Conservation (phyloP, 1,140 invertebrate genomes). For the Ceratosolen fusciceps region DNA sequence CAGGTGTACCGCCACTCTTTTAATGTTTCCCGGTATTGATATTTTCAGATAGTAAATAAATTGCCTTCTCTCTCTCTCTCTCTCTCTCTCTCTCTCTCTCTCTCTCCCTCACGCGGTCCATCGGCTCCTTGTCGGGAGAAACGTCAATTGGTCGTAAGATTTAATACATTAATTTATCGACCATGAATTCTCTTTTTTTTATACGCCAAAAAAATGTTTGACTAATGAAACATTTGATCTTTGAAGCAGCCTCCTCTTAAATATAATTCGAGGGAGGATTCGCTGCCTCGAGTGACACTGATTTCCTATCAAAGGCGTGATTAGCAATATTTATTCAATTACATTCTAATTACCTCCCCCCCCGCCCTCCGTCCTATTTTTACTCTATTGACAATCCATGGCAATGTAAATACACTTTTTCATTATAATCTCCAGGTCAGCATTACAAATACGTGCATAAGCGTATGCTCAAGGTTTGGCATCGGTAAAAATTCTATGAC, state of each 20-base stretch:
- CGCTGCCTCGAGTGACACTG: not conserved
- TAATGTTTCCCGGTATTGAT: not conserved
- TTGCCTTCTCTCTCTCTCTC: not conserved
- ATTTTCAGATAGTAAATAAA: not conserved
- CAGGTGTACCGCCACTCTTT: not conserved
- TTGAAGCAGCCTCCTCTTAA: not conserved
- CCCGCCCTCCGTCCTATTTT: too few relatives aligned
- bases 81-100: too few relatives aligned
- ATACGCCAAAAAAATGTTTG: not conserved
- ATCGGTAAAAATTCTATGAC: too few relatives aligned
- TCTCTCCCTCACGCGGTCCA: too few relatives aligned
- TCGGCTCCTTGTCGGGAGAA: too few relatives aligned
- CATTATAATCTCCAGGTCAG: too few relatives aligned
- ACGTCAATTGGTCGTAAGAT: not conserved
- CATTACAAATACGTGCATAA: too few relatives aligned
- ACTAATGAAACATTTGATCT: not conserved
- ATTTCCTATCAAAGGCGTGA: not conserved
- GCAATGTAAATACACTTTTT: too few relatives aligned
- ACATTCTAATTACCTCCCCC: too few relatives aligned
- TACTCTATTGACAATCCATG: too few relatives aligned
- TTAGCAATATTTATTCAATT: too few relatives aligned
- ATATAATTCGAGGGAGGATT: not conserved
- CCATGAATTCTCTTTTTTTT: not conserved
- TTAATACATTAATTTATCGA: not conserved
- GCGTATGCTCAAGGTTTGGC: too few relatives aligned